Evolutionary conservation across 2,113 vertebrate species (phyloP), one percentile per base, ranked within the genome.

Genomic region (Ardeotis arabs): DNA sequence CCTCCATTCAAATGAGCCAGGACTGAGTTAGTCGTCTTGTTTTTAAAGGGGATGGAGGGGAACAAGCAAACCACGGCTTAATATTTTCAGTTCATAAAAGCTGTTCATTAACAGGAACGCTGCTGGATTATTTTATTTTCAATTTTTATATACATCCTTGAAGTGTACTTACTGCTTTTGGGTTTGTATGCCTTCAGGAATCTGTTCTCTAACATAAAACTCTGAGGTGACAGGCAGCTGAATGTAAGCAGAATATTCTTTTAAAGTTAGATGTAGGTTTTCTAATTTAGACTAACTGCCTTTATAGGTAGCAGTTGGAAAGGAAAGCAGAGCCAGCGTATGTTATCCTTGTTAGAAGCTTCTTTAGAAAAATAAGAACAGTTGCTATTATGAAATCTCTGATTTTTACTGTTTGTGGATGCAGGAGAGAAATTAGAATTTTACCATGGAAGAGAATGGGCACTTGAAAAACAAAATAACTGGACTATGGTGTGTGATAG

Each of bases 401-500:
- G 53, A 90, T 10, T 13, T n/a, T 66, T 52, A 12, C 31, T 69
- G 12, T 83, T 11, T 45, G 52, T 10, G 3, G 33, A 63, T 81
- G 59, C 35, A 52, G 73, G 92, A 69, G 29, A 80, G 33, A 84
- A 86, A 92, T 58, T 37, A 45, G 50, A 53, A 44, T 77, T n/a
- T 73, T 66, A 4, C 16, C 10, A 3, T 44, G 29, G 24, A 78
- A 70, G 20, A 44, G 59, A 73, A 55, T 13, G 33, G 25, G 12
- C 5, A 27, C 47, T 44, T 56, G 16, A 44, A 84, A 83, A 80
- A 27, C 6, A 47, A 56, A 87, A 1, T 25, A 56, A 45, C 6
- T 74, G 39, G 24, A 39, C 50, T 69, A 2, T 2, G 5, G 16
- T 4, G 0, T 35, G 5, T 58, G 33, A 31, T 14, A 7, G 1